phyloP scores from a whole-genome alignment of 1,140 invertebrate species.

The Magallana ariakensis region DNA sequence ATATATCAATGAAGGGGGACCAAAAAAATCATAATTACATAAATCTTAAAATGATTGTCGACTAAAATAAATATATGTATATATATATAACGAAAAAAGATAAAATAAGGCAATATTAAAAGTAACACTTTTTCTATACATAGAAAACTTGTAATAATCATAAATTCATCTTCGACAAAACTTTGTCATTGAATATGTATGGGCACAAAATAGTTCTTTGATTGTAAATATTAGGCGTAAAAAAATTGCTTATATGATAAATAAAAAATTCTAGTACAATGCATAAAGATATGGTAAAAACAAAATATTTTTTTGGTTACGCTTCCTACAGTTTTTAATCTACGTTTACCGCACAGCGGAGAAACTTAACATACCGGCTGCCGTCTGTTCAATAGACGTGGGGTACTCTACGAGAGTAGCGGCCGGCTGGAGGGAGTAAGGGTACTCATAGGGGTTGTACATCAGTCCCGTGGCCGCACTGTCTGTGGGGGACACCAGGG shows the following conservation, averaged over 20 bases:
- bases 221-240: slow-evolving; percentile 2
- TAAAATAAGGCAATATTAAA: slow-evolving; percentile 24
- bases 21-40: slow-evolving; percentile 35
- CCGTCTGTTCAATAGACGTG: slow-evolving; percentile 67
- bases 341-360: slow-evolving; percentile 55
- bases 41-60: slow-evolving; percentile 19
- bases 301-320: too few species aligned
- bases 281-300: neutral
- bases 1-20: slow-evolving; percentile 1
- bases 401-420: slow-evolving; percentile 74
- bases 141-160: neutral
- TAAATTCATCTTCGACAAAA: neutral
- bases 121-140: slow-evolving; percentile 30
- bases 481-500: slow-evolving; percentile 72
- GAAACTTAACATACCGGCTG: slow-evolving; percentile 73
- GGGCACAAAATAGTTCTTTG: neutral
- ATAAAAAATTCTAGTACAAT: slow-evolving; percentile 13
- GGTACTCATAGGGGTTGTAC: slow-evolving; percentile 72
- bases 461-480: slow-evolving; percentile 61
- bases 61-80: slow-evolving; percentile 38
- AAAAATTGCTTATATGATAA: slow-evolving; percentile 1
- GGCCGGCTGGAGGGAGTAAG: slow-evolving; percentile 63
- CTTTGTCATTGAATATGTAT: neutral
- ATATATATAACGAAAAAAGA: slow-evolving; percentile 31
- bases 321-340: too few species aligned